A percentile compares a stretch with the other conserved stretches of the same genome.
Conservation (phyloP, 2,797 vertebrate species). For the Champsocephalus esox region DNA sequence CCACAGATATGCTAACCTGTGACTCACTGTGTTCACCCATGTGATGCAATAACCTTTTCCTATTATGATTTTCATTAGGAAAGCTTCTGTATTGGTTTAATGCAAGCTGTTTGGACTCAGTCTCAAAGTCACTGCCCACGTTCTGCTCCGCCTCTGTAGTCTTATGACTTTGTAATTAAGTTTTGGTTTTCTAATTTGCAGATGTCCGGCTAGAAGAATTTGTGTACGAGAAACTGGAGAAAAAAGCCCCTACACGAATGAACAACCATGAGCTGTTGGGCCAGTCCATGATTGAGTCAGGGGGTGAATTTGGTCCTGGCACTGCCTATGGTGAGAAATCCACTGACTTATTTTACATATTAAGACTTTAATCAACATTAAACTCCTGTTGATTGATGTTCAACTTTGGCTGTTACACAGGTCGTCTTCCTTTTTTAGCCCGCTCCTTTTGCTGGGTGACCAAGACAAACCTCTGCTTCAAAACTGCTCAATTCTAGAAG, state of each 20-base stretch:
- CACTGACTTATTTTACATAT: not conserved
- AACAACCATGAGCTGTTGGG: constrained; percentile 97
- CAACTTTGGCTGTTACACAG: not conserved
- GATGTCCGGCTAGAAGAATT: constrained; percentile 98
- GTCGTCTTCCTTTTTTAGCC: not conserved
- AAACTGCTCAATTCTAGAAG: constrained; percentile 1
- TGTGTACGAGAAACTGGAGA: constrained; percentile 98
- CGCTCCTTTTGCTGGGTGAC: not conserved
- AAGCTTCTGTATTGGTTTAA: constrained; percentile 11
- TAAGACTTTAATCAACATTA: not conserved
- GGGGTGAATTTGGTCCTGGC: constrained; percentile 95
- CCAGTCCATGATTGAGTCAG: constrained; percentile 95
- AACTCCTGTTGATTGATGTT: not conserved
- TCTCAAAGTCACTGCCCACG: constrained; percentile 3
- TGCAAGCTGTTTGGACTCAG: not conserved
- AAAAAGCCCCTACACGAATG: constrained; percentile 94
- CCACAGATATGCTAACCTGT: not conserved
- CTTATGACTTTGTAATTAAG: constrained; percentile 79
- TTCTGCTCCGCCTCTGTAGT: constrained; percentile 52
- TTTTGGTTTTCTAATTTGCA: constrained; percentile 78
- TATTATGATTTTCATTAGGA: not conserved
- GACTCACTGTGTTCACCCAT: not conserved
- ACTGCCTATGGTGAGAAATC: constrained; percentile 93
- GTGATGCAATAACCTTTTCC: constrained; percentile 1
- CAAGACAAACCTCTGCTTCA: not conserved